Conservation (phyloP, 2,113 vertebrate genomes). For the Centropus bengalensis region DNA sequence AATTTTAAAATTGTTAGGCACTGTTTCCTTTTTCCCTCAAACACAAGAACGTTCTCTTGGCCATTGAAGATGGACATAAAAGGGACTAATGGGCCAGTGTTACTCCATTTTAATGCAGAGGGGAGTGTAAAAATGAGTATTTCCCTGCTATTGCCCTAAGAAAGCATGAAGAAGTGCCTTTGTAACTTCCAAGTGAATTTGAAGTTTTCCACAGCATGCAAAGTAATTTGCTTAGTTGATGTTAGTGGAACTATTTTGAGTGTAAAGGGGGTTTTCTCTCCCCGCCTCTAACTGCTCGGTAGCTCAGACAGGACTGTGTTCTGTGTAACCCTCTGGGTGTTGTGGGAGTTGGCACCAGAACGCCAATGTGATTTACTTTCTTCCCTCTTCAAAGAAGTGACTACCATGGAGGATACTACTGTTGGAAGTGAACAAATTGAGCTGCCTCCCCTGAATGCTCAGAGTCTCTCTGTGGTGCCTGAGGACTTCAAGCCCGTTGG, state of each 20-base stretch:
- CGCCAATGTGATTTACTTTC: constrained; percentile 11
- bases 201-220: not conserved
- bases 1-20: too few relatives aligned
- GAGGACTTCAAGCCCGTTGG: constrained; percentile 79
- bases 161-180: not conserved
- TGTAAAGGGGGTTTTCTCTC: not conserved
- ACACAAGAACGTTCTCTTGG: not conserved
- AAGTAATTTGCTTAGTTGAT: not conserved
- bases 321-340: not conserved
- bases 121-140: not conserved
- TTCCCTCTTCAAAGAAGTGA: constrained; percentile 75
- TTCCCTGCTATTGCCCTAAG: not conserved
- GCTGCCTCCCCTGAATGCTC: constrained; percentile 44
- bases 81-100: not conserved
- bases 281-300: not conserved
- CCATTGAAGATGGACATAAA: not conserved
- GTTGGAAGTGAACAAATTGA: constrained; percentile 80
- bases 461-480: not conserved
- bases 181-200: not conserved
- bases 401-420: constrained; percentile 77
- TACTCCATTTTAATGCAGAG: not conserved
- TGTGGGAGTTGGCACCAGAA: not conserved
- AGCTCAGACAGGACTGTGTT: not conserved
- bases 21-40: not conserved
- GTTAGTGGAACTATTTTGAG: not conserved